phyloP scores from a whole-genome alignment of 2,888 invertebrate species.

The Caprella mutica region DNA sequence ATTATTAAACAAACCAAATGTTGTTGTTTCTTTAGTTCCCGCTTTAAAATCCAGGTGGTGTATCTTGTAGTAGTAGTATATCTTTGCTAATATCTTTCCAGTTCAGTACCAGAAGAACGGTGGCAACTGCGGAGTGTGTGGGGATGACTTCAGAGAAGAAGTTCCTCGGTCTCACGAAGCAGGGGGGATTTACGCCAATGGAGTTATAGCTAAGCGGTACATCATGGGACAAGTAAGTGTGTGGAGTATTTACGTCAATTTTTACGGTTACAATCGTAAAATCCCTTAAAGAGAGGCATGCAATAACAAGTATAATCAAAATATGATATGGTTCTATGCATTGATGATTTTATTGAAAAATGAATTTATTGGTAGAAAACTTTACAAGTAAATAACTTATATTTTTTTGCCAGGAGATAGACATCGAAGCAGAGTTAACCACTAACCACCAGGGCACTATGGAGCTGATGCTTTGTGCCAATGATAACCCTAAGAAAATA shows the following conservation, averaged over 20 bases:
- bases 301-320: neutral
- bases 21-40: no score
- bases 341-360: no score
- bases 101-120: conserved; percentile 37
- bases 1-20: no score
- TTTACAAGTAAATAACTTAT: no score
- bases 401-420: conserved; percentile 62
- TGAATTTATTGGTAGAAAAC: no score
- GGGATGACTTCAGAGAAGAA: conserved; percentile 63
- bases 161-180: conserved; percentile 77
- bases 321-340: no score
- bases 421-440: conserved; percentile 73
- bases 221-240: conserved; percentile 61
- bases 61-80: no score
- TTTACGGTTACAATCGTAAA: no score
- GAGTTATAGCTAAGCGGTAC: conserved; percentile 69
- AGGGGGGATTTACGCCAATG: conserved; percentile 73
- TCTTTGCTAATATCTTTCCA: no score
- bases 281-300: neutral
- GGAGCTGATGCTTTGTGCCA: conserved; percentile 71
- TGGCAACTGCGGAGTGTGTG: conserved; percentile 81
- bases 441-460: conserved; percentile 82
- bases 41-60: no score
- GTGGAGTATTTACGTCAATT: no score
- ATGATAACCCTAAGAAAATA: conserved; percentile 64